Evolutionary conservation across 2,113 vertebrate species (phyloP), one percentile per base, ranked within the genome.

Genomic region (Passer domesticus): DNA sequence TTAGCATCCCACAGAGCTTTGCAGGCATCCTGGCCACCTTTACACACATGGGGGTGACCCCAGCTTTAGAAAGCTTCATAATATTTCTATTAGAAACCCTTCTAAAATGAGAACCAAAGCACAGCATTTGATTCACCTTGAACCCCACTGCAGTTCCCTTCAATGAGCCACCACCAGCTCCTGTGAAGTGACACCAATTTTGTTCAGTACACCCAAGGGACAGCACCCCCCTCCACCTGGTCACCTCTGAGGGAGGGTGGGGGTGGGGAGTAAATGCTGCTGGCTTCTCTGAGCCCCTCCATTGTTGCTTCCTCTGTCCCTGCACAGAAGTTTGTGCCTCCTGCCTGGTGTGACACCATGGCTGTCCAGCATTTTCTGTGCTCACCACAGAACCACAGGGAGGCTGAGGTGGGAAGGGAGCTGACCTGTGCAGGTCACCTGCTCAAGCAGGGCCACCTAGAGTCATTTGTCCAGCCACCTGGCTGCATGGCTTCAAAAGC

Each of bases 311-410:
- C 56, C 39, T 1, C 56, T 67, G 44, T 23, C 55, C 55, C 47
- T 4, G 3, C 23, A 35, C 9, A 15, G 0, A 2, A 13, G 22
- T 0, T 0, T 70, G 46, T 37, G 28, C 15, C 44, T 49, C 41
- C 43, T 28, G 52, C 53, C 31, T 10, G 1, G 21, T 5, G 1
- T 13, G 31, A 28, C 56, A 60, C 49, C n/a, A 10, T 0, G 3
- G 63, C 46, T 52, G 14, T 30, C 37, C 5, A 2, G 52, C 39
- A 15, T 37, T 63, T 46, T 25, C 9, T 8, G 52, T 47, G 35
- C 72, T 68, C 80, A 50, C 20, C 23, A 55, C 28, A 13, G 49
- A 68, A 52, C 19, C 19, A 53, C 30, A 19, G 47, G 67, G 46
- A 16, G 25, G 27, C 0, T 85, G 31, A 70, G 52, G 31, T 58